A percentile compares a stretch with the other conserved stretches of the same genome.
Conservation (phyloP, 2,113 vertebrate species). For the Cynopterus brachyotis region DNA sequence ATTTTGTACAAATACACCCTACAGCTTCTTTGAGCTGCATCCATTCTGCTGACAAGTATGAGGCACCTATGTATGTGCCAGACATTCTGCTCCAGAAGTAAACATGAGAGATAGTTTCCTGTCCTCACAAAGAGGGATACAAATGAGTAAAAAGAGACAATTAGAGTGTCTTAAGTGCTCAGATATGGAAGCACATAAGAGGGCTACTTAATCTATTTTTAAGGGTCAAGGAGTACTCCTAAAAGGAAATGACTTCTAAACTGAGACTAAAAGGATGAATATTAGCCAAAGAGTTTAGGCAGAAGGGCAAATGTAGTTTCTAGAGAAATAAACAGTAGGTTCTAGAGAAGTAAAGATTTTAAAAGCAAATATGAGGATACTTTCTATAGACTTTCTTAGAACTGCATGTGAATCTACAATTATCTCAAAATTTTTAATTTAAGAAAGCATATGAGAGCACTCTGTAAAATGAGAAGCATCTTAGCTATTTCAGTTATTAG, state of each 20-base stretch:
- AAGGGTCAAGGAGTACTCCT: neutral
- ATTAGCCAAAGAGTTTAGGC: neutral
- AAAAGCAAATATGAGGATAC: neutral
- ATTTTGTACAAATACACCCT: neutral
- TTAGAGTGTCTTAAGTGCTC: neutral
- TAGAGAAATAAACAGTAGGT: neutral
- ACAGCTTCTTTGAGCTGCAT: neutral
- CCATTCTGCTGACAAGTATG: neutral
- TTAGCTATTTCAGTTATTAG: neutral
- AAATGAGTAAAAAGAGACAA: neutral
- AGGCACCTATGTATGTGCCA: neutral
- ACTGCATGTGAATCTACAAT: neutral
- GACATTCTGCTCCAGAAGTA: neutral
- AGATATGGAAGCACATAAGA: neutral
- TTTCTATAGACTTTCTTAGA: neutral
- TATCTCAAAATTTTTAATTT: neutral
- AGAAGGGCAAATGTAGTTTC: neutral
- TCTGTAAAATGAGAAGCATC: neutral
- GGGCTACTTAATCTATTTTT: neutral
- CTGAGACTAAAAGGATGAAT: neutral
- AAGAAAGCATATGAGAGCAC: neutral
- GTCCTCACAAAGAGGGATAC: neutral
- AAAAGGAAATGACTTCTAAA: neutral
- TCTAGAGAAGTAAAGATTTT: neutral
- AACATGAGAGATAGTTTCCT: neutral